Percentiles rank a stretch among this genome's conserved stretches.
phyloP scores from a whole-genome alignment of 2,888 invertebrate species.

The Deilephila elpenor region DNA sequence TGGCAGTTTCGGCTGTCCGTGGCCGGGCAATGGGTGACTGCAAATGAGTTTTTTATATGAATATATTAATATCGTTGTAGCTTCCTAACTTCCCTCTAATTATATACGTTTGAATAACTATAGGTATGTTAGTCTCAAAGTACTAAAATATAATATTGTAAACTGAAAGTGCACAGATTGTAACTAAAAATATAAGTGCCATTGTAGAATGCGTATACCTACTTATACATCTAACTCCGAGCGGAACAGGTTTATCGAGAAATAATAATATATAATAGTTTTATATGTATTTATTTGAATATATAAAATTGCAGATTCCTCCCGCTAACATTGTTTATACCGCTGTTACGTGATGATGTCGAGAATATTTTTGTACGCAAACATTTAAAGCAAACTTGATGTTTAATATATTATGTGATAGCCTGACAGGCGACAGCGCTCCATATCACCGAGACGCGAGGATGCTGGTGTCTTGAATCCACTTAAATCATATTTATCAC shows the following conservation, averaged over 20 bases:
- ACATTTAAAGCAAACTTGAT: constrained; percentile 59
- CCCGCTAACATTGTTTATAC: constrained; percentile 58
- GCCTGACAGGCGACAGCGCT: constrained; percentile 48
- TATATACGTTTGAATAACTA: constrained; percentile 18
- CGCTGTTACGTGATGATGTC: constrained; percentile 58
- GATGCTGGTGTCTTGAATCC: constrained; percentile 74
- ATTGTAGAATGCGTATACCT: constrained; percentile 62
- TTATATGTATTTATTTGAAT: constrained; percentile 35
- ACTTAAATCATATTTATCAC: constrained; percentile 81
- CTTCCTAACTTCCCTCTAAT: constrained; percentile 20
- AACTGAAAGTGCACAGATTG: constrained; percentile 18
- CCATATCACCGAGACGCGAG: constrained; percentile 60
- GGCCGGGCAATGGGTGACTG: background rate
- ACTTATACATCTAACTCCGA: constrained; percentile 31
- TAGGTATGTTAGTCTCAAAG: constrained; percentile 23
- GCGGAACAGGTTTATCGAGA: constrained; percentile 6
- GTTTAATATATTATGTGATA: constrained; percentile 68
- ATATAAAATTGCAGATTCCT: constrained; percentile 57
- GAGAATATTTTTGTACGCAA: constrained; percentile 74
- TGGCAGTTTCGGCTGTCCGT: constrained; percentile 1
- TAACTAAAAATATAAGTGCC: constrained; percentile 62
- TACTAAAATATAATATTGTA: constrained; percentile 9
- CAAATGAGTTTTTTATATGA: constrained; percentile 17
- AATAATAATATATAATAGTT: constrained; percentile 18
- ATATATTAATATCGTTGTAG: constrained; percentile 17